Evolutionary conservation across 1,140 invertebrate genomes (phyloP), one percentile per base, ranked within the genome.

Genomic region (Scylla paramamosain): DNA sequence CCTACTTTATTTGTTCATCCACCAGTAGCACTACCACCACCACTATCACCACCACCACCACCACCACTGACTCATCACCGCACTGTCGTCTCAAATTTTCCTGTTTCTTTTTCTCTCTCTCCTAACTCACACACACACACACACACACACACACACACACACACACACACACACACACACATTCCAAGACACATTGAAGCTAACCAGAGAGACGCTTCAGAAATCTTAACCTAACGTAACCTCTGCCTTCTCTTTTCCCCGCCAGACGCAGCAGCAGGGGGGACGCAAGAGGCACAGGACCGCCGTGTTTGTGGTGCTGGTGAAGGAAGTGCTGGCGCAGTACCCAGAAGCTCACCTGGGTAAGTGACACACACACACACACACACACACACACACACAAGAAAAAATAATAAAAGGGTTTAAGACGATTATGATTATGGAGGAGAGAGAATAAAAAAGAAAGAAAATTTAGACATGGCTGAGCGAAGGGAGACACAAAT

Each of bases 231-330:
- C 39, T 39, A 39, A 39, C 39, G 7, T 46, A 45, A 88, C 39
- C 12, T 59, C 29, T 31, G 10, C n/a, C 7, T 0, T 31, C 91
- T 14, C 67, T 28, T 28, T 3, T 92, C 31, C 14, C 46, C 48
- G n/a, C 29, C 94, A 95, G 94, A 95, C 94, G 46, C 90, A 95
- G 32, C 94, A 95, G 48, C 94, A 95, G 25, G 92, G 84, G n/a
- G 94, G 94, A 25, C 32, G 83, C 20, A 98, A 99, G 96, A 99
- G 98, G 97, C 98, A 99, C 97, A 97, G 99, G 96, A 99, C 99
- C 29, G 98, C 98, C 97, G 98, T 99, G 88, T 99, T 98, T 97
- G 98, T 99, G 94, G 98, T 99, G 98, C 98, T 98, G 96, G 99
- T 99, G 32, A 98, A 98, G 39, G 39, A 95, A 20, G 46, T 95